Evolutionary conservation across 2,888 invertebrate genomes (phyloP).

Genomic region (Andrena bicolor): DNA sequence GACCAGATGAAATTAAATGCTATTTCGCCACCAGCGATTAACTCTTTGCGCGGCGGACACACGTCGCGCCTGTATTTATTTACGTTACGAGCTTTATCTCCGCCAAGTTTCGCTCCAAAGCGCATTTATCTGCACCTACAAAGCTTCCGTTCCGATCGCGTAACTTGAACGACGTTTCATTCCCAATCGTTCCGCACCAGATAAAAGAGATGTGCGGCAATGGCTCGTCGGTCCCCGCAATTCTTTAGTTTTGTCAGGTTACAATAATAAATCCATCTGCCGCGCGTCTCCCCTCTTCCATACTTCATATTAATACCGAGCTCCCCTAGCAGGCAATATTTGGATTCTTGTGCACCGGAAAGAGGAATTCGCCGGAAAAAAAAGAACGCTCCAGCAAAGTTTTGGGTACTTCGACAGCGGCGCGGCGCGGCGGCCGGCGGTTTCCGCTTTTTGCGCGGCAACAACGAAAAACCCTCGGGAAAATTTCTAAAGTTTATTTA

Average conservation of each 20-base stretch:
- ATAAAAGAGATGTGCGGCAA: too few species aligned
- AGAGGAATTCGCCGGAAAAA: constrained; percentile 15
- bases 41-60: constrained; percentile 36
- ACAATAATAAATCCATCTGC: background rate
- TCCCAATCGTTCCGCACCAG: too few species aligned
- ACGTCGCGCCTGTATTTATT: constrained; percentile 15
- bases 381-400: constrained; percentile 29
- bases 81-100: constrained; percentile 3
- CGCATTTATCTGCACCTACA: constrained; percentile 22
- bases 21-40: constrained; percentile 42
- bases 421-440: background rate
- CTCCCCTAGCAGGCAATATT: background rate
- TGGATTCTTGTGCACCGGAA: constrained; percentile 19
- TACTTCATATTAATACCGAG: background rate
- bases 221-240: too few species aligned
- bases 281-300: background rate
- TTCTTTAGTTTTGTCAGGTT: too few species aligned
- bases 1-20: constrained; percentile 58
- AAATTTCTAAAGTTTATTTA: constrained; percentile 55
- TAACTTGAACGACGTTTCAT: too few species aligned
- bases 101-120: constrained; percentile 8
- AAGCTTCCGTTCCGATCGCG: too few species aligned
- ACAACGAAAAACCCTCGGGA: constrained; percentile 36
- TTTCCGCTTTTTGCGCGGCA: constrained; percentile 44
- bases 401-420: constrained; percentile 20